Evolutionary conservation across 2,797 vertebrate genomes (phyloP).

Genomic region (Parauchenoglanis ngamensis): DNA sequence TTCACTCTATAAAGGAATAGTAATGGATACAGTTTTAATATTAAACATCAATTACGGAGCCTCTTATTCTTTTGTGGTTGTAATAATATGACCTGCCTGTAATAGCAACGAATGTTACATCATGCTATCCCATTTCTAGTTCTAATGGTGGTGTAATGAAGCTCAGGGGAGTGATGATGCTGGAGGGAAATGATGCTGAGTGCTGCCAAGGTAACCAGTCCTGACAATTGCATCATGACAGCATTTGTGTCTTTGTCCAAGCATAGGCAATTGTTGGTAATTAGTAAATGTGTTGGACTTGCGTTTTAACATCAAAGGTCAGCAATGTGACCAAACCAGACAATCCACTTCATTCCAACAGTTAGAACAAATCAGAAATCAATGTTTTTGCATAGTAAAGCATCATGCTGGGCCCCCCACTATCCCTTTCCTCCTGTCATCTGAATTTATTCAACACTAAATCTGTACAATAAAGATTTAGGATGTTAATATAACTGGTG

Average conservation of each 20-base stretch:
- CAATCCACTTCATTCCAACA: slow-evolving; percentile 14
- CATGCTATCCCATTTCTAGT: slow-evolving; percentile 46
- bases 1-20: neutral
- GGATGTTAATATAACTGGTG: neutral
- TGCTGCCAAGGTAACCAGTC: slow-evolving; percentile 44
- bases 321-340: slow-evolving; percentile 9
- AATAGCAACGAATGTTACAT: slow-evolving; percentile 37
- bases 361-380: slow-evolving; percentile 20
- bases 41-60: slow-evolving; percentile 17
- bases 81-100: slow-evolving; percentile 16
- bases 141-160: slow-evolving; percentile 45
- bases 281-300: slow-evolving; percentile 13
- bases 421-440: neutral
- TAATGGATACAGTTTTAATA: slow-evolving; percentile 29
- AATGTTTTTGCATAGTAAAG: slow-evolving; percentile 16
- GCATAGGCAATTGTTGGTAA: neutral
- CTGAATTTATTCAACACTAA: slow-evolving; percentile 22
- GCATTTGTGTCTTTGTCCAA: slow-evolving; percentile 6
- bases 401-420: neutral
- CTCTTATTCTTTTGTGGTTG: slow-evolving; percentile 4
- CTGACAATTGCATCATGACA: slow-evolving; percentile 32
- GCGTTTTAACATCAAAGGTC: slow-evolving; percentile 28
- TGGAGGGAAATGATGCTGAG: slow-evolving; percentile 42
- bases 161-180: slow-evolving; percentile 30
- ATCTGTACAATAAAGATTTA: slow-evolving; percentile 25